A percentile compares a stretch with the other conserved stretches of the same genome.
These are phyloP conservation scores for Coenobita brevimanus DNA, from an alignment of 1,140 invertebrate species.

Conservation along the genomic window DNA sequence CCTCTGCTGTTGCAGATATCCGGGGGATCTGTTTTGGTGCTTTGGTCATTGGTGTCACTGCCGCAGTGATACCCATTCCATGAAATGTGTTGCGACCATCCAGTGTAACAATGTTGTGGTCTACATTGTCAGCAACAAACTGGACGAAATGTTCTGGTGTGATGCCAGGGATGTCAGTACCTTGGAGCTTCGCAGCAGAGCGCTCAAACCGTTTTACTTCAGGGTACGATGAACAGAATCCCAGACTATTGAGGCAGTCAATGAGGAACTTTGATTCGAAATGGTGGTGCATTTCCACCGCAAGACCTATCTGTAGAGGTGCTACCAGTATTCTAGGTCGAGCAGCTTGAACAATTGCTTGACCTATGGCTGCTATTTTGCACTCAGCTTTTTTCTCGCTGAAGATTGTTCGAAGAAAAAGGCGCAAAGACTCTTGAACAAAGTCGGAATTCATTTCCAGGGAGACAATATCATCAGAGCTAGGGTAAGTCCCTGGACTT, in stretches of 20 bases:
- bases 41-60: constrained; percentile 4
- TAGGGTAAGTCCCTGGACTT: neutral
- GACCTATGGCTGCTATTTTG: constrained; percentile 19
- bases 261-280: constrained; percentile 8
- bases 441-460: neutral
- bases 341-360: neutral
- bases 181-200: neutral
- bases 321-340: neutral
- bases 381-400: neutral
- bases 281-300: constrained; percentile 15
- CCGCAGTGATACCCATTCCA: too few species aligned
- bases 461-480: neutral
- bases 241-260: neutral
- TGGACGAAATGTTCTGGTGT: constrained; percentile 3
- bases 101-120: constrained; percentile 13
- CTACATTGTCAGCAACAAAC: constrained; percentile 8
- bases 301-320: constrained; percentile 14
- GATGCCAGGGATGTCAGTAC: constrained; percentile 3
- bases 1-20: neutral
- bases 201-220: neutral
- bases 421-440: constrained; percentile 1
- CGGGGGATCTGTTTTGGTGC: neutral
- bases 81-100: constrained; percentile 1
- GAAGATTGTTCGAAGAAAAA: neutral
- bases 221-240: constrained; percentile 11